Conservation (phyloP, 2,888 invertebrate genomes). For the Cacoxenus indagator region DNA sequence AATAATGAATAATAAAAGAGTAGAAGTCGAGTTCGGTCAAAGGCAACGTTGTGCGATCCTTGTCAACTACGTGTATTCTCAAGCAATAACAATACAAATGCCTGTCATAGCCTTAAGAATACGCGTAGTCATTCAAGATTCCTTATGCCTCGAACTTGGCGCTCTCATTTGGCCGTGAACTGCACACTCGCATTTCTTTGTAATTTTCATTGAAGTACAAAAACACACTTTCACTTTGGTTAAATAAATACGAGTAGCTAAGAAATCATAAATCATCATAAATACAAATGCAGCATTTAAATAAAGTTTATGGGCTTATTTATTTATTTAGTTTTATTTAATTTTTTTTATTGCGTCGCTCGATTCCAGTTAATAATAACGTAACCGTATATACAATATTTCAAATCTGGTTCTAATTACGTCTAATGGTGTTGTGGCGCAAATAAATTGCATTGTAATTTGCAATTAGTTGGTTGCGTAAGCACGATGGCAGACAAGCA, state of each 20-base stretch:
- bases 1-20: neutral
- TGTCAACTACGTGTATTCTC: constrained; percentile 99
- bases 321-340: neutral
- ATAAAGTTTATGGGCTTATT: no score
- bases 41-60: constrained; percentile 72
- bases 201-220: no score
- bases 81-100: constrained; percentile 97
- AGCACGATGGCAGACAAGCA: constrained; percentile 43
- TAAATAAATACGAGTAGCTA: no score
- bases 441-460: constrained; percentile 67
- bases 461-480: constrained; percentile 64
- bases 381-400: no score
- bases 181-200: no score
- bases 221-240: no score
- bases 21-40: neutral
- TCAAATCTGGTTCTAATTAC: neutral
- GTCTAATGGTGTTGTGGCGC: constrained; percentile 54
- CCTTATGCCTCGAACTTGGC: constrained; percentile 27
- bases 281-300: no score
- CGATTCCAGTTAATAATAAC: neutral
- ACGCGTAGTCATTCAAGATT: constrained; percentile 94
- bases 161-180: no score
- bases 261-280: no score
- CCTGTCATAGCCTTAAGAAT: constrained; percentile 99
- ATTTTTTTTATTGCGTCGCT: neutral